Evolutionary conservation across 2,888 invertebrate genomes (phyloP), one percentile per base, ranked within the genome.

Genomic region (Sympetrum striolatum): DNA sequence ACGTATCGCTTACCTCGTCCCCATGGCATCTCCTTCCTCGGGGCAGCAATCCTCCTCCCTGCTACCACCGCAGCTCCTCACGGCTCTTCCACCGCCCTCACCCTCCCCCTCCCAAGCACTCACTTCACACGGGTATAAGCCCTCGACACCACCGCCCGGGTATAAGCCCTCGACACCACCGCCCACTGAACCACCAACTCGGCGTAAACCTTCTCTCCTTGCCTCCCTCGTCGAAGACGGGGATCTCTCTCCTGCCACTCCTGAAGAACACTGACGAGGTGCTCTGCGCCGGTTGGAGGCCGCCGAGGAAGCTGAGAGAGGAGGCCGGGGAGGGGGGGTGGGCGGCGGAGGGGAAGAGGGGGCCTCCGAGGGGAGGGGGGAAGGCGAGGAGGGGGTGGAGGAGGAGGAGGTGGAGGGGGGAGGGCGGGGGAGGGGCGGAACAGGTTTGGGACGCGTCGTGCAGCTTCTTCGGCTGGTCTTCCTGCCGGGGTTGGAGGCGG

Each of bases 121-220:
- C 86, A 86, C 86, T 86, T 86, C 86, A 86, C 86, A 86, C 60
- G 58, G 60, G 86, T 86, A 86, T 58, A 86, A 60, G 22, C 86
- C 86, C 35, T 82, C n/a, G n/a, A n/a, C n/a, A n/a, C n/a, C n/a
- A n/a, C n/a, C n/a, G n/a, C n/a, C n/a, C 58, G 58, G 60, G 86
- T 86, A 86, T 58, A 86, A 60, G 22, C 86, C 86, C 37, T 86
- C 86, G n/a, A 25, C n/a, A 48, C 53, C 53, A 81, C 44, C 44
- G 22, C 58, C 58, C 35, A 86, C 86, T 37, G 14, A 58, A 18
- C 58, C 82, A 18, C 37, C 58, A 1, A 35, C 37, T 31, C 53
- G 31, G 37, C 86, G 86, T 18, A 80, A 35, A 60, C 86, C 73
- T 73, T 73, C 73, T 31, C 73, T n/a, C 31, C 73, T 25, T 4